Evolutionary conservation across 1,140 invertebrate species (phyloP), one percentile per base, ranked within the genome.

Genomic region (Samia ricini): DNA sequence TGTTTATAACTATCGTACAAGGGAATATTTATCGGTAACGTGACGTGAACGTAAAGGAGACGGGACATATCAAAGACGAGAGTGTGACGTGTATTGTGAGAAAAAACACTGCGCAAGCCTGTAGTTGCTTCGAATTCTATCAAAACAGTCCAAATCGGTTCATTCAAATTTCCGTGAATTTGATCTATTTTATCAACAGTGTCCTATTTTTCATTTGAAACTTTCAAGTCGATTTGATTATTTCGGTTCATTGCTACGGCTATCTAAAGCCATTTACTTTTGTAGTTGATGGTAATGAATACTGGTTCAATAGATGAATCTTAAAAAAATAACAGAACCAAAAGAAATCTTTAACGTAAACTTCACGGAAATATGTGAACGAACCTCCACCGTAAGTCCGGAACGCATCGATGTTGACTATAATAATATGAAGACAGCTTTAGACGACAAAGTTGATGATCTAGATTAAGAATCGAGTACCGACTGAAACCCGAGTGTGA

Each of bases 401-500:
- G 19, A 21, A 49, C 15, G 57, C 23, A 36, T 8, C 33, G 12
- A 5, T 12, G 10, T 12, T 36, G 33, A 36, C 2, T 36, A 36
- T 10, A 26, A 26, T n/a, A n/a, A n/a, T n/a, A 26, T 26, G 26
- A 26, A 26, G 26, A 4, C 26, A 26, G 26, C 22, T 15, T n/a
- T 33, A 58, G 56, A 58, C 19, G 29, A 12, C 42, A 12, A 42
- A 58, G 21, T 33, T n/a, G 15, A 42, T n/a, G 15, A 42, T 49
- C n/a, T 59, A 49, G 36, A n/a, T n/a, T 56, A 36, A 36, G 26
- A 26, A 60, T 56, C 68, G 33, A 68, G 72, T 80, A 79, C 69
- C 76, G 85, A 89, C 86, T 89, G 85, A 88, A 78, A 74, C 81
- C 70, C 79, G 80, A 82, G 77, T 83, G 77, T 82, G 77, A 79